phyloP scores from a whole-genome alignment of 92 coral and sea anemone genomes.

The Porites divaricata region DNA sequence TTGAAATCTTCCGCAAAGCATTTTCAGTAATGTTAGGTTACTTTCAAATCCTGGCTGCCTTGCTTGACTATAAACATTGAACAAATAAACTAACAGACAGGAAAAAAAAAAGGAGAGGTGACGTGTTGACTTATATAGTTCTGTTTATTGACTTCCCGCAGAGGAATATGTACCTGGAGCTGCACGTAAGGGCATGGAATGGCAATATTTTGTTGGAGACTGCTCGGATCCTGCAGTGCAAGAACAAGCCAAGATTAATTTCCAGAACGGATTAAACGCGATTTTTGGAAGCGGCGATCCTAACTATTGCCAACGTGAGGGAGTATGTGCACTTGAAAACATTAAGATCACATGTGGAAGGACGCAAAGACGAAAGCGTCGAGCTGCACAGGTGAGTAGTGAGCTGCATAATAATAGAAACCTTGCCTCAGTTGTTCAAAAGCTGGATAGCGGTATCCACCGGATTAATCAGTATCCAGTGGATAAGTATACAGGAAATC shows the following conservation, averaged over 20 bases:
- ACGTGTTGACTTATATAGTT: too few relatives aligned
- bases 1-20: too few relatives aligned
- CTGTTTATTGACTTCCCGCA: constrained; percentile 1
- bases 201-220: constrained; percentile 91
- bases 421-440: too few relatives aligned
- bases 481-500: too few relatives aligned
- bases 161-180: constrained; percentile 82
- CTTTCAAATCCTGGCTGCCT: too few relatives aligned
- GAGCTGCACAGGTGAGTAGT: constrained; percentile 25
- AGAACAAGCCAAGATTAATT: constrained; percentile 73
- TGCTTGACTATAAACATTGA: too few relatives aligned
- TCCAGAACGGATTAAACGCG: constrained; percentile 58
- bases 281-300: constrained; percentile 67
- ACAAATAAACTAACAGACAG: too few relatives aligned
- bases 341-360: constrained; percentile 77
- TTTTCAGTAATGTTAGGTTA: too few relatives aligned
- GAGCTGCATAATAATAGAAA: background rate
- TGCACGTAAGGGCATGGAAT: constrained; percentile 88
- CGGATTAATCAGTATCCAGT: too few relatives aligned
- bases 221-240: constrained; percentile 84
- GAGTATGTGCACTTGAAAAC: constrained; percentile 75
- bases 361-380: constrained; percentile 41
- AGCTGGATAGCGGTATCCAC: too few relatives aligned
- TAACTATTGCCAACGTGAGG: constrained; percentile 61
- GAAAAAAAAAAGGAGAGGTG: too few relatives aligned